A percentile compares a stretch with the other conserved stretches of the same genome.
Evolutionary conservation across 2,113 vertebrate species (phyloP).

Genomic region (Misgurnus mizolepis): DNA sequence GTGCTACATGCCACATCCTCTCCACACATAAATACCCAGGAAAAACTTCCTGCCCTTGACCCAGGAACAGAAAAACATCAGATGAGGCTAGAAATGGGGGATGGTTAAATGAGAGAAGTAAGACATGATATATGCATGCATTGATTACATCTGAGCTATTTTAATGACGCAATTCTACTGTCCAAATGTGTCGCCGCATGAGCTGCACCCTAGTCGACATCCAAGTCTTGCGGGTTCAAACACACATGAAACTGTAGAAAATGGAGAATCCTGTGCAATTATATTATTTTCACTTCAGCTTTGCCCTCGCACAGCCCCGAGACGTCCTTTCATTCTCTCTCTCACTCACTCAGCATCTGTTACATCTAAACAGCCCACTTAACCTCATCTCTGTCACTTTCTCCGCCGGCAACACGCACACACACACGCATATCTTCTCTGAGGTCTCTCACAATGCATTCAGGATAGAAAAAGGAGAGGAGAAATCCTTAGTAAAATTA

Average conservation of each 20-base stretch:
- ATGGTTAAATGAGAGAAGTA: neutral
- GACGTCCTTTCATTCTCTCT: conserved; percentile 48
- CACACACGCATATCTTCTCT: conserved; percentile 51
- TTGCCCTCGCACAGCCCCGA: conserved; percentile 42
- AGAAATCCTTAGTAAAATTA: conserved; percentile 50
- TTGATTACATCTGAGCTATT: neutral
- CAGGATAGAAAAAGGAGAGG: conserved; percentile 46
- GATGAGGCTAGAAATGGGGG: conserved; percentile 22
- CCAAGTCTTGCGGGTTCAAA: conserved; percentile 9
- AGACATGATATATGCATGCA: conserved; percentile 6
- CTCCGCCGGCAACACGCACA: conserved; percentile 66
- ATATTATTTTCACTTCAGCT: conserved; percentile 48
- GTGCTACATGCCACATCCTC: conserved; percentile 46
- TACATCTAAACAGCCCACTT: conserved; percentile 78
- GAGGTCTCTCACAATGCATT: conserved; percentile 44
- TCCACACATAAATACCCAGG: conserved; percentile 37
- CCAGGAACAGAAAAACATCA: conserved; percentile 22
- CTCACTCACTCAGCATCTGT: conserved; percentile 72
- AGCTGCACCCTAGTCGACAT: neutral
- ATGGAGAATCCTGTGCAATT: conserved; percentile 52
- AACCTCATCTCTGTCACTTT: conserved; percentile 79
- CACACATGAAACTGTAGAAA: neutral
- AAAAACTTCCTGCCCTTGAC: conserved; percentile 49
- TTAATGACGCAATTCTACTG: neutral
- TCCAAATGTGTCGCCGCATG: neutral